Evolutionary conservation across 2,113 vertebrate genomes (phyloP).

Genomic region (Nothocercus julius): DNA sequence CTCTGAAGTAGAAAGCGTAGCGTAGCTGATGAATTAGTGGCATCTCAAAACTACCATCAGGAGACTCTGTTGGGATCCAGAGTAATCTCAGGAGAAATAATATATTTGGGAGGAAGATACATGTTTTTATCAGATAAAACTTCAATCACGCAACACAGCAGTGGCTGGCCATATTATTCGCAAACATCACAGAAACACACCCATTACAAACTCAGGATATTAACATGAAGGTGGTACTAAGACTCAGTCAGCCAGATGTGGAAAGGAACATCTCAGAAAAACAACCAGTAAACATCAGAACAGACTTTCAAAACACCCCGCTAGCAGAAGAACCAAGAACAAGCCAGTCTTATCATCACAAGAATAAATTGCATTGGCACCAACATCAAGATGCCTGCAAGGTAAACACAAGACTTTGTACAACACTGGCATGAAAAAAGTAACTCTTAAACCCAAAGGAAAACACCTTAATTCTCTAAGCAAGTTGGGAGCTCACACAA

Average conservation of each 20-base stretch:
- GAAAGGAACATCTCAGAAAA: slow-evolving; percentile 37
- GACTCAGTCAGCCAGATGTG: slow-evolving; percentile 23
- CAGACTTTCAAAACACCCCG: slow-evolving; percentile 59
- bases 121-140: slow-evolving; percentile 46
- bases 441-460: slow-evolving; percentile 47
- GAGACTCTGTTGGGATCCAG: slow-evolving; percentile 30
- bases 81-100: slow-evolving; percentile 29
- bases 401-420: slow-evolving; percentile 64
- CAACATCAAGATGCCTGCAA: slow-evolving; percentile 66
- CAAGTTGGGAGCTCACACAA: slow-evolving; percentile 5
- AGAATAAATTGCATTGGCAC: slow-evolving; percentile 67
- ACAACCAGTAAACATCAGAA: slow-evolving; percentile 41
- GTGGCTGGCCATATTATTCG: neutral
- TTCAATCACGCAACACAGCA: slow-evolving; percentile 46
- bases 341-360: slow-evolving; percentile 63
- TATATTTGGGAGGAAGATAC: slow-evolving; percentile 23
- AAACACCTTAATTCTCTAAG: slow-evolving; percentile 27
- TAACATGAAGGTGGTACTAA: slow-evolving; percentile 29
- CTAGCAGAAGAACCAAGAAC: slow-evolving; percentile 55
- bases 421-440: slow-evolving; percentile 55
- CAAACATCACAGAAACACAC: slow-evolving; percentile 27
- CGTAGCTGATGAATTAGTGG: neutral
- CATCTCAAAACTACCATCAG: slow-evolving; percentile 9
- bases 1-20: neutral
- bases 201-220: slow-evolving; percentile 34